These are phyloP conservation scores for Catocala nupta DNA, from an alignment of 2,888 invertebrate genomes.

Conservation along the genomic window DNA sequence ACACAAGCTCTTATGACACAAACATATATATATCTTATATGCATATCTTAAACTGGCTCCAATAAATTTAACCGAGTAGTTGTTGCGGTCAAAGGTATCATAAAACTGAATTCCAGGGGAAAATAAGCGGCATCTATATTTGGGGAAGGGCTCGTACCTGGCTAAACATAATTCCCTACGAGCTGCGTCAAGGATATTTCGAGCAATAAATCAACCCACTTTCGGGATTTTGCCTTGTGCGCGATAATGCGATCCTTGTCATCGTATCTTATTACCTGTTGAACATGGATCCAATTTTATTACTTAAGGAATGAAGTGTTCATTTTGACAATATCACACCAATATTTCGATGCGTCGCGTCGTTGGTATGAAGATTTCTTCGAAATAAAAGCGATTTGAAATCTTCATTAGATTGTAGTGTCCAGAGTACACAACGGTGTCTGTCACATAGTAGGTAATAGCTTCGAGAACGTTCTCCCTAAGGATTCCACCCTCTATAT, in stretches of 20 bases:
- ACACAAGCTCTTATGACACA: too few relatives aligned
- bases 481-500: background rate
- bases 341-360: background rate
- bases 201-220: constrained; percentile 73
- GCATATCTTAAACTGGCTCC: background rate
- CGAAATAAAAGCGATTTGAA: background rate
- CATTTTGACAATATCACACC: constrained; percentile 26
- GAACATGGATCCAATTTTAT: constrained; percentile 67
- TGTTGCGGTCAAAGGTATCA: constrained; percentile 23
- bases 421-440: background rate
- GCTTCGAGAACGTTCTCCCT: background rate
- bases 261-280: constrained; percentile 78
- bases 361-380: too few relatives aligned
- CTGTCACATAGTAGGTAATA: background rate
- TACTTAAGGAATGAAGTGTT: constrained; percentile 55
- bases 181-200: constrained; percentile 68
- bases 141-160: constrained; percentile 42
- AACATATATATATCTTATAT: too few relatives aligned
- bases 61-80: constrained; percentile 33
- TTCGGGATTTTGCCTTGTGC: constrained; percentile 69
- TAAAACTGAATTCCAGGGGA: constrained; percentile 28
- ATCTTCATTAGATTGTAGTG: background rate
- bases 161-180: constrained; percentile 61
- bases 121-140: constrained; percentile 29
- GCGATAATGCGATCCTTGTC: constrained; percentile 75